Evolutionary conservation across 2,797 vertebrate species (phyloP).

Genomic region (Loriculus beryllinus): DNA sequence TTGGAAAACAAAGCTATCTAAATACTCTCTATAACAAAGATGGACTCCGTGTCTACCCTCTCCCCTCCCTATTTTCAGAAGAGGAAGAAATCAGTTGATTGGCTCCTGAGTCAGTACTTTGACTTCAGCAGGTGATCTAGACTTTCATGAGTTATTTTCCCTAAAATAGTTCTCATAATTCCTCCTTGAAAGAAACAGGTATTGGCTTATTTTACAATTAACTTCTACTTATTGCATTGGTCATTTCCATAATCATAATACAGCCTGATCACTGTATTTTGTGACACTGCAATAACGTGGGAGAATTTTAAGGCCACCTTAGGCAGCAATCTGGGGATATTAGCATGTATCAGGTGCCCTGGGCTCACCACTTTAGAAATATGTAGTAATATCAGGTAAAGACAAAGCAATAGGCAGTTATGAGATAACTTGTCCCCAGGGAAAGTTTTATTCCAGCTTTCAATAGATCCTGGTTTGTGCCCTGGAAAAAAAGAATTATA

Average conservation of each 20-base stretch:
- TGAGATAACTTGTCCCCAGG: constrained; percentile 18
- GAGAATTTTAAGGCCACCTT: neutral
- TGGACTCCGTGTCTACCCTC: neutral
- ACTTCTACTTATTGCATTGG: neutral
- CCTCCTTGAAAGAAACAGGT: neutral
- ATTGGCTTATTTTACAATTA: neutral
- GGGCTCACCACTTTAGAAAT: neutral
- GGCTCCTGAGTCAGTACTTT: neutral
- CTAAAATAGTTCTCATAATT: neutral
- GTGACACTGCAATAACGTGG: neutral
- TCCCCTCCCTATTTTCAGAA: neutral
- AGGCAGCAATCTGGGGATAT: neutral
- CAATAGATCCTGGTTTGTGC: neutral
- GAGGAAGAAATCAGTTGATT: neutral
- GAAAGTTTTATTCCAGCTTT: constrained; percentile 10
- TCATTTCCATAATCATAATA: constrained; percentile 42
- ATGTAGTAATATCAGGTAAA: neutral
- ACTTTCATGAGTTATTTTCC: neutral
- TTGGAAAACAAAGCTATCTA: neutral
- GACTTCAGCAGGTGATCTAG: neutral
- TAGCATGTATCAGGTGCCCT: neutral
- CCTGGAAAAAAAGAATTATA: neutral
- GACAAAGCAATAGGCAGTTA: constrained; percentile 40
- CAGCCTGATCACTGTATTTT: neutral
- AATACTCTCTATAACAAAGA: neutral